Evolutionary conservation across 2,113 vertebrate genomes (phyloP).

Genomic region (Globicephala melas): DNA sequence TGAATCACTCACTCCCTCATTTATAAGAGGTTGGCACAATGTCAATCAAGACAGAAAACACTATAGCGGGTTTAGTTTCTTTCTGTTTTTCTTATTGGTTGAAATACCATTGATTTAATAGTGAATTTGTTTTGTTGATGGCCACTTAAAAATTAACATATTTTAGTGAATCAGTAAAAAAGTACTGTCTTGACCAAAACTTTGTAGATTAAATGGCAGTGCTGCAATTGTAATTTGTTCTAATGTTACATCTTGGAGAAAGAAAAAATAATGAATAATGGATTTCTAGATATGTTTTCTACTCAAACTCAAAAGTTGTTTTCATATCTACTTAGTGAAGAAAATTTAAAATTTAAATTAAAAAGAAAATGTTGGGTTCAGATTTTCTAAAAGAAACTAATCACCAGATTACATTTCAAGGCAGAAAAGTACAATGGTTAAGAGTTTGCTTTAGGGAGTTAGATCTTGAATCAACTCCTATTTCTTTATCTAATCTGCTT

Average conservation of each 20-base stretch:
- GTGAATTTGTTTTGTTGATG: neutral
- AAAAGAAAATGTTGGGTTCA: neutral
- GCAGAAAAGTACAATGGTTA: neutral
- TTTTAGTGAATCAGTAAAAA: neutral
- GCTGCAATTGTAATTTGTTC: neutral
- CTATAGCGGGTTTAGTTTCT: neutral
- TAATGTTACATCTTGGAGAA: neutral
- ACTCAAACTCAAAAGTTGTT: neutral
- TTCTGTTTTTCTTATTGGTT: neutral
- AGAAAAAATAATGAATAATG: neutral
- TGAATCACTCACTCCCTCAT: neutral
- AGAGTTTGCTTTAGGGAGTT: neutral
- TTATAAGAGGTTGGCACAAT: neutral
- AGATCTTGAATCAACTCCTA: neutral
- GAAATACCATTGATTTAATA: neutral
- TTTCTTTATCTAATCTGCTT: slow-evolving; percentile 2
- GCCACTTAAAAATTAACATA: neutral
- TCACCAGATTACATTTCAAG: neutral
- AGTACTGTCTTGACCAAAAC: neutral
- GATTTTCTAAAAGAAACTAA: neutral
- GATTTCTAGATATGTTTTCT: neutral
- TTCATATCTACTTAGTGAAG: neutral
- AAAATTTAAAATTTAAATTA: neutral
- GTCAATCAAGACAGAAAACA: neutral
- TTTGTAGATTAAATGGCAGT: neutral